phyloP scores from a whole-genome alignment of 1,140 invertebrate genomes.

The Diploscapter pachys region DNA sequence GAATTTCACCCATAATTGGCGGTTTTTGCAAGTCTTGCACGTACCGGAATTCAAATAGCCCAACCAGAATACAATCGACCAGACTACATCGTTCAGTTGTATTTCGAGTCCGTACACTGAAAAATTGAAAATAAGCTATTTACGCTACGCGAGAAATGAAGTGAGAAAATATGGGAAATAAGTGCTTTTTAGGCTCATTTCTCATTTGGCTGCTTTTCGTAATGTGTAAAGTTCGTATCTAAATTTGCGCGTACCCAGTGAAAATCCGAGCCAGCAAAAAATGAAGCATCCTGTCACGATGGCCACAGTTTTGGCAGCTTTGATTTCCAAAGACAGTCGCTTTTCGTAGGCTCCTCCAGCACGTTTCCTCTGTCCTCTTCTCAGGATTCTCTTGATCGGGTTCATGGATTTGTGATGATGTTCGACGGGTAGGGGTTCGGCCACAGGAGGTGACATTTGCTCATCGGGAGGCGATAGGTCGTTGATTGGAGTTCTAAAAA shows the following conservation, averaged over 20 bases:
- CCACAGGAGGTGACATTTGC: too few relatives aligned
- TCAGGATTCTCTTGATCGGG: slow-evolving; percentile 23
- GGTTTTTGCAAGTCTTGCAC: neutral
- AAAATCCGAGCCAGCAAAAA: slow-evolving; percentile 91
- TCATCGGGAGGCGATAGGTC: too few relatives aligned
- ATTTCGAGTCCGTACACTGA: slow-evolving; percentile 75
- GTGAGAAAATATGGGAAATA: too few relatives aligned
- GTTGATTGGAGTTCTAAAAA: too few relatives aligned
- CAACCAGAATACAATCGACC: slow-evolving; percentile 59
- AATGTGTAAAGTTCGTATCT: too few relatives aligned
- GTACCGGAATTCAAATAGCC: slow-evolving; percentile 41
- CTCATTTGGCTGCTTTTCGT: too few relatives aligned
- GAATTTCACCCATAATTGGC: neutral
- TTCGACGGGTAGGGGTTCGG: too few relatives aligned
- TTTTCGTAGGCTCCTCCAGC: slow-evolving; percentile 59
- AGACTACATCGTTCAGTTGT: slow-evolving; percentile 47
- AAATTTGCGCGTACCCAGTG: slow-evolving; percentile 65
- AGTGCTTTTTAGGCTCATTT: too few relatives aligned
- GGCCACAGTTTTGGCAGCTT: slow-evolving; percentile 81
- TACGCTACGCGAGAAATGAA: too few relatives aligned
- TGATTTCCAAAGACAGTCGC: slow-evolving; percentile 56
- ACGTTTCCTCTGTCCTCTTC: slow-evolving; percentile 29
- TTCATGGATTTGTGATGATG: neutral
- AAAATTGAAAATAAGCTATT: slow-evolving; percentile 46
- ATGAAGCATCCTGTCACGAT: slow-evolving; percentile 96